Conservation (phyloP, 1,140 invertebrate species). For the Oedothorax gibbosus region DNA sequence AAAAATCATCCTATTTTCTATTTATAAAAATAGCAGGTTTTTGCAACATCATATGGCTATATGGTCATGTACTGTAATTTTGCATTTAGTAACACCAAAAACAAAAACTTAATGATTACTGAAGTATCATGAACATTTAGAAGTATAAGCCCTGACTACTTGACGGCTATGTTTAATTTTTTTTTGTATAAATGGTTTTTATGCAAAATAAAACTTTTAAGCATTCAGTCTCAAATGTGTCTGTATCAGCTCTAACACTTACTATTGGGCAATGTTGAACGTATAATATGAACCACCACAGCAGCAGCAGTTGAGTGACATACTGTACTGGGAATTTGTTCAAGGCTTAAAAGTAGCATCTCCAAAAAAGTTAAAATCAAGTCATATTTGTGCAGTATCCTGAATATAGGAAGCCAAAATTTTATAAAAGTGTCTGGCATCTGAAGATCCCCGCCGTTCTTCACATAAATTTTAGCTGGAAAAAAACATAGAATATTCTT, state of each 20-base stretch:
- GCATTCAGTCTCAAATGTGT: no score
- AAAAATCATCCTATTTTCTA: no score
- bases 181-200: no score
- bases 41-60: no score
- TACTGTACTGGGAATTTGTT: neutral
- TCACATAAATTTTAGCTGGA: neutral
- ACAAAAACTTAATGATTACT: no score
- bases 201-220: no score
- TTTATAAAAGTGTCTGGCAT: neutral
- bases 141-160: no score
- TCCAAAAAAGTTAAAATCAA: slow-evolving; percentile 9
- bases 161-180: no score
- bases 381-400: neutral
- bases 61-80: no score
- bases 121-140: no score
- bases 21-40: no score
- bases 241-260: neutral
- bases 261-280: neutral
- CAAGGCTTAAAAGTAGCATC: neutral
- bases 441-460: neutral
- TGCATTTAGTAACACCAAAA: no score
- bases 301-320: neutral
- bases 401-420: neutral
- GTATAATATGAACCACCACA: neutral
- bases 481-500: neutral